Conservation (phyloP, 1,140 invertebrate species). For the Homalodisca vitripennis region DNA sequence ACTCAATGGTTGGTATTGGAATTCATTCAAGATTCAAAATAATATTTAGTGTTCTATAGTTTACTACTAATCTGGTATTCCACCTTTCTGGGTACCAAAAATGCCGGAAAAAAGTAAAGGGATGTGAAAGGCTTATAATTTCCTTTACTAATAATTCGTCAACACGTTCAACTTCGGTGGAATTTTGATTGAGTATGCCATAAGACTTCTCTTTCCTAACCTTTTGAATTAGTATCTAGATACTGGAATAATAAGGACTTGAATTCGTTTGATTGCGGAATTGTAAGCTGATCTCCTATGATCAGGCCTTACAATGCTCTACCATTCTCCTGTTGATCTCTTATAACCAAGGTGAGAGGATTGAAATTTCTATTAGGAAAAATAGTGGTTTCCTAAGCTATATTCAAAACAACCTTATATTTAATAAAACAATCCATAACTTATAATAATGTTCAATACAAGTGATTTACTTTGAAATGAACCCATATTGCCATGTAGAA, state of each 20-base stretch:
- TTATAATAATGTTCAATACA: background rate
- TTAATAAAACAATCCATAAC: background rate
- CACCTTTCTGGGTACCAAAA: constrained; percentile 8
- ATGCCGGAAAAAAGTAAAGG: background rate
- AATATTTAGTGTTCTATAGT: background rate
- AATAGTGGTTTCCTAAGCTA: background rate
- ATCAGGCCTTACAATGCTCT: background rate
- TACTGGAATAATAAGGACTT: background rate
- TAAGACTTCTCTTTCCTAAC: background rate
- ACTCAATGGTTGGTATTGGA: background rate
- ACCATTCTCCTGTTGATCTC: background rate
- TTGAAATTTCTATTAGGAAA: background rate
- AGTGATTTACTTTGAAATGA: background rate
- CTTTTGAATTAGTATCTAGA: background rate
- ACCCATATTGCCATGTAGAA: background rate
- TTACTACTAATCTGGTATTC: background rate
- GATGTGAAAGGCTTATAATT: background rate
- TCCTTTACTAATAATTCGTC: background rate
- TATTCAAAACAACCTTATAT: background rate
- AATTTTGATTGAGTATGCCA: background rate
- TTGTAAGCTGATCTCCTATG: background rate
- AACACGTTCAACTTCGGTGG: background rate
- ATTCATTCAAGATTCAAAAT: background rate
- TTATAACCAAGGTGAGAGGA: background rate
- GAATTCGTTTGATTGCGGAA: background rate